Evolutionary conservation across 2,797 vertebrate genomes (phyloP), one percentile per base, ranked within the genome.

Genomic region (Muraenolepis orangiensis): DNA sequence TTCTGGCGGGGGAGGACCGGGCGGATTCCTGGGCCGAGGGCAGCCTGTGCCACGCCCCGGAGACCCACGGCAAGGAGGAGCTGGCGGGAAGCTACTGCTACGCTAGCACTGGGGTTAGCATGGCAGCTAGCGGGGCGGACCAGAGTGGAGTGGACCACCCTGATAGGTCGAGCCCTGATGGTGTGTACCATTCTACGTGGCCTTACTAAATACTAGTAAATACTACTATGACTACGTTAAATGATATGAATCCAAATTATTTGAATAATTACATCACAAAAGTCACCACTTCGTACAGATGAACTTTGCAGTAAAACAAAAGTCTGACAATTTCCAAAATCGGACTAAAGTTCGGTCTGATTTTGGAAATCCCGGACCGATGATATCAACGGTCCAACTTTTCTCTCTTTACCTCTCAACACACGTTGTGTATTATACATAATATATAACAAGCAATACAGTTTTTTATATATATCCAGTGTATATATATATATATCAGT

Each of bases 41-140:
- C 74, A 77, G 67, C 72, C 69, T 86, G 68, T 89, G 86, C 34
- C 86, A 76, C 82, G 82, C 70, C 69, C 74, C 80, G 0, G 87
- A 89, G 14, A 71, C 61, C 76, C 88, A 87, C 18, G 87, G 82
- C 28, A 83, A 80, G 78, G 86, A 92, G 64, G 88, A 88, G 2
- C 78, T 93, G 51, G 84, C 87, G 0, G 90, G 90, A 46, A 93
- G 89, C 79, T 93, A 92, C 86, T 80, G 66, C 77, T 91, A 90
- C 86, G 64, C 75, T 0, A 1, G 72, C 0, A 32, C 71, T 2
- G 51, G 66, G 0, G 31, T 68, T 0, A 78, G 84, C 0, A 76
- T 82, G 4, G 81, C 84, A 5, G 68, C 57, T 67, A 40, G 31
- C 42, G 42, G 32, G 20, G 31, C 18, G 64, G 67, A 57, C 8